A percentile compares a stretch with the other conserved stretches of the same genome.
Conservation (phyloP, 2,888 invertebrate genomes). For the Mermis nigrescens region DNA sequence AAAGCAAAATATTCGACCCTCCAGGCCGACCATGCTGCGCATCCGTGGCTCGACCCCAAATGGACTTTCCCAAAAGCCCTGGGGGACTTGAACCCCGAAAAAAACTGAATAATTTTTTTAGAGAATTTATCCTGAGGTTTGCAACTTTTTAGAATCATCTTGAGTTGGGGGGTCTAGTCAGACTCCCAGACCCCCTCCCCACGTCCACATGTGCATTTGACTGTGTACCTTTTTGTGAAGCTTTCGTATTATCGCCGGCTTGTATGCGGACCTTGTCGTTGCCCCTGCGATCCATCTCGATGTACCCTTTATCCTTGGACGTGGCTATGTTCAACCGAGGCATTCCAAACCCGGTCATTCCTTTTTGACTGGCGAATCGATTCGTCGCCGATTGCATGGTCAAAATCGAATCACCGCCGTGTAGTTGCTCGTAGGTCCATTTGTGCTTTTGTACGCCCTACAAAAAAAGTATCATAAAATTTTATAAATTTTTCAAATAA, state of each 20-base stretch:
- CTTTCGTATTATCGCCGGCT: slow-evolving; percentile 6
- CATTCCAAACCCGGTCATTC: slow-evolving; percentile 37
- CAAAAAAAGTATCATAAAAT: too few relatives aligned
- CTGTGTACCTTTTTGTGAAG: slow-evolving; percentile 8
- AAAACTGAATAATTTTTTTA: too few relatives aligned
- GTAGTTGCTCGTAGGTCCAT: slow-evolving; percentile 33
- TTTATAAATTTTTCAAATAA: too few relatives aligned
- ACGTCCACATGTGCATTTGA: neutral
- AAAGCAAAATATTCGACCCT: too few relatives aligned
- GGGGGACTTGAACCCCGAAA: too few relatives aligned
- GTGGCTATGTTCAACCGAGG: slow-evolving; percentile 33
- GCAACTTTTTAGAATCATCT: too few relatives aligned
- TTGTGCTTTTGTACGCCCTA: slow-evolving; percentile 21
- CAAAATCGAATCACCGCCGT: slow-evolving; percentile 32
- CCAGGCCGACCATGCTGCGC: too few relatives aligned
- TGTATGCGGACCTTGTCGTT: slow-evolving; percentile 18
- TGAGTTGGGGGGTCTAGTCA: too few relatives aligned
- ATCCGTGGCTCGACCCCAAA: too few relatives aligned
- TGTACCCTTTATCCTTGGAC: slow-evolving; percentile 16
- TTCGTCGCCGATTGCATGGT: slow-evolving; percentile 37
- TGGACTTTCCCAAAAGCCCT: too few relatives aligned
- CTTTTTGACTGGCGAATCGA: slow-evolving; percentile 36
- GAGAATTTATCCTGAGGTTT: too few relatives aligned
- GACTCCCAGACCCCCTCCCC: neutral
- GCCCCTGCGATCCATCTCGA: slow-evolving; percentile 27